phyloP scores from a whole-genome alignment of 1,140 invertebrate genomes.

The Artemia franciscana region DNA sequence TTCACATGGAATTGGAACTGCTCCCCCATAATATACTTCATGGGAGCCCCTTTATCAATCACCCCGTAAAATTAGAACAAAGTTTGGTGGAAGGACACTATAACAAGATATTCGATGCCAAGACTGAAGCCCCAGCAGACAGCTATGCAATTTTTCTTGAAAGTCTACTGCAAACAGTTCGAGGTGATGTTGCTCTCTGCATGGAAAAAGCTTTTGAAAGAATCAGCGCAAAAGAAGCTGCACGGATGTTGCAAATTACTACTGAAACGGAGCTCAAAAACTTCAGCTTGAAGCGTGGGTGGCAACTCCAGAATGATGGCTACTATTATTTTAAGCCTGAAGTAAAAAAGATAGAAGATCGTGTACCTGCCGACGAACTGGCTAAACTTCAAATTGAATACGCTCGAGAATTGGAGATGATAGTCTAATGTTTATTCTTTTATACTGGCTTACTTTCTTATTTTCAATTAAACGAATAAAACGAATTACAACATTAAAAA shows the following conservation, averaged over 20 bases:
- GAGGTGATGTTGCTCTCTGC: conserved; percentile 86
- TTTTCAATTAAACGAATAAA: too few relatives aligned
- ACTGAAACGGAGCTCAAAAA: conserved; percentile 39
- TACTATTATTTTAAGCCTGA: conserved; percentile 55
- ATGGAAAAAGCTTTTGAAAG: conserved; percentile 88
- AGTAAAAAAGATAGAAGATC: conserved; percentile 44
- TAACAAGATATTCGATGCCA: conserved; percentile 76
- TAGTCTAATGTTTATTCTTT: conserved; percentile 42
- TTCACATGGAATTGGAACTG: conserved; percentile 90
- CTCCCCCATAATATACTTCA: conserved; percentile 79
- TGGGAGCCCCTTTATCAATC: conserved; percentile 77
- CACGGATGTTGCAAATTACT: conserved; percentile 64
- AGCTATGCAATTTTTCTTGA: conserved; percentile 95
- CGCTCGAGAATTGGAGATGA: conserved; percentile 95
- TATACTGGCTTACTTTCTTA: too few relatives aligned
- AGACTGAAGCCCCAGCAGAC: conserved; percentile 84
- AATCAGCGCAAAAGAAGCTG: conserved; percentile 64
- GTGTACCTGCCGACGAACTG: conserved; percentile 62
- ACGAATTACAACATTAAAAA: too few relatives aligned
- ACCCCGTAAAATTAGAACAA: conserved; percentile 86
- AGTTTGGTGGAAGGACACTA: conserved; percentile 98
- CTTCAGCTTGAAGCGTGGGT: conserved; percentile 23
- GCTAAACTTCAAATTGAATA: conserved; percentile 87
- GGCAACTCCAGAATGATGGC: conserved; percentile 50
- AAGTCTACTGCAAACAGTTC: conserved; percentile 77